Evolutionary conservation across 2,888 invertebrate species (phyloP).

Genomic region (Galerucella nymphaeae): DNA sequence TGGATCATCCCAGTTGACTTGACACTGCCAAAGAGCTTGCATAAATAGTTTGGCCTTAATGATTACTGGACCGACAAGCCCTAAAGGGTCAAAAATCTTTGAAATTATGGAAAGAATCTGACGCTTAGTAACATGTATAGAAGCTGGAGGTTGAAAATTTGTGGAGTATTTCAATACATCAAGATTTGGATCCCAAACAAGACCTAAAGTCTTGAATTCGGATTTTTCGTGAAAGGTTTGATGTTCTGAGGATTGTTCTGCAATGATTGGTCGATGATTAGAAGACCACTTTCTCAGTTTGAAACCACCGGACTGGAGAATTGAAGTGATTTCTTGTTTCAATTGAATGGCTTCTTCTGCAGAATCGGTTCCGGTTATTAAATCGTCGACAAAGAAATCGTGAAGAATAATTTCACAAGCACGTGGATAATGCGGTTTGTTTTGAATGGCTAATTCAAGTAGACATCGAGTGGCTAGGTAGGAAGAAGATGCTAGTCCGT

Average conservation of each 20-base stretch:
- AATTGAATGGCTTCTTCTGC: neutral
- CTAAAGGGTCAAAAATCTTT: conserved; percentile 1
- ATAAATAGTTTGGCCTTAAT: conserved; percentile 6
- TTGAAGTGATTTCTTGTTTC: conserved; percentile 7
- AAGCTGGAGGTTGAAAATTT: neutral
- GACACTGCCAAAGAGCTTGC: neutral
- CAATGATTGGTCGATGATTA: neutral
- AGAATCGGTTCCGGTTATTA: no score
- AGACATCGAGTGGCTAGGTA: conserved; percentile 21
- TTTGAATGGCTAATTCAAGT: neutral
- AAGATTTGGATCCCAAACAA: conserved; percentile 12
- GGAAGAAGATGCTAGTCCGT: conserved; percentile 13
- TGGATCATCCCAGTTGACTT: conserved; percentile 1
- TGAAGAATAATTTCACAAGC: neutral
- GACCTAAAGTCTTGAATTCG: conserved; percentile 3
- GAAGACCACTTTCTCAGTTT: neutral
- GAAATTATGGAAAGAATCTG: neutral
- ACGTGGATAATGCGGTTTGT: neutral
- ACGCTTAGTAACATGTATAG: neutral
- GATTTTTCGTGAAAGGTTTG: neutral
- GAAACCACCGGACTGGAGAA: neutral
- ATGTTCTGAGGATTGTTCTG: neutral
- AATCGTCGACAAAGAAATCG: neutral
- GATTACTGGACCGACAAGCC: neutral
- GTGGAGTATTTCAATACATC: neutral